These are phyloP conservation scores for Enteromius mattozi DNA, from an alignment of 2,797 vertebrate genomes.

Conservation along the genomic window DNA sequence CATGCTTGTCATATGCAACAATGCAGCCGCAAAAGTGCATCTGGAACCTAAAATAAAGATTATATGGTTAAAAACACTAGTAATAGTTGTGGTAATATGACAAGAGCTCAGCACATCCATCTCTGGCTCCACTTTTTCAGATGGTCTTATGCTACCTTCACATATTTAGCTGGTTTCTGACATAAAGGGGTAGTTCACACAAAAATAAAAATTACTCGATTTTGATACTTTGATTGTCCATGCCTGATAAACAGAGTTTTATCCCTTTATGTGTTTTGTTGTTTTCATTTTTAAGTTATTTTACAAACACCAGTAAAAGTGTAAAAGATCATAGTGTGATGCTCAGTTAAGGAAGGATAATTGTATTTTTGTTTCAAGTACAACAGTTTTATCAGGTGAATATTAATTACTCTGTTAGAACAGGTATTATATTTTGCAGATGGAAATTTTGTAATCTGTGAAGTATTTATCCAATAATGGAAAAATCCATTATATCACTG, in stretches of 20 bases:
- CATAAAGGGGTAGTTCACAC: not conserved
- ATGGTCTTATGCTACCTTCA: not conserved
- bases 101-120: too few relatives aligned
- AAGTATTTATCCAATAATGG: slow-evolving; percentile 4
- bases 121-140: too few relatives aligned
- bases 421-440: slow-evolving; percentile 14
- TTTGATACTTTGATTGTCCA: too few relatives aligned
- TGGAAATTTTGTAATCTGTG: not conserved
- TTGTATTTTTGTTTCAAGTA: not conserved
- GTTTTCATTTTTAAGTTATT: not conserved
- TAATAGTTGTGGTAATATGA: too few relatives aligned
- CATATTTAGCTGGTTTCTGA: not conserved
- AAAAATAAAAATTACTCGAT: too few relatives aligned
- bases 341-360: not conserved
- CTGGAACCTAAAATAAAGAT: too few relatives aligned
- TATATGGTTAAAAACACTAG: too few relatives aligned
- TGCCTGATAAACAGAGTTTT: too few relatives aligned
- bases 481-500: slow-evolving; percentile 18
- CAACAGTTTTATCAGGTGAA: slow-evolving; percentile 25
- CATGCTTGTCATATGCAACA: too few relatives aligned
- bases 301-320: slow-evolving; percentile 2
- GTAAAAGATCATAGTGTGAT: not conserved
- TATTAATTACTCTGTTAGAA: slow-evolving; percentile 13
- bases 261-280: not conserved
- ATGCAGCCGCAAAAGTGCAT: too few relatives aligned